Evolutionary conservation across 2,113 vertebrate genomes (phyloP).

Genomic region (Nothobranchius furzeri): DNA sequence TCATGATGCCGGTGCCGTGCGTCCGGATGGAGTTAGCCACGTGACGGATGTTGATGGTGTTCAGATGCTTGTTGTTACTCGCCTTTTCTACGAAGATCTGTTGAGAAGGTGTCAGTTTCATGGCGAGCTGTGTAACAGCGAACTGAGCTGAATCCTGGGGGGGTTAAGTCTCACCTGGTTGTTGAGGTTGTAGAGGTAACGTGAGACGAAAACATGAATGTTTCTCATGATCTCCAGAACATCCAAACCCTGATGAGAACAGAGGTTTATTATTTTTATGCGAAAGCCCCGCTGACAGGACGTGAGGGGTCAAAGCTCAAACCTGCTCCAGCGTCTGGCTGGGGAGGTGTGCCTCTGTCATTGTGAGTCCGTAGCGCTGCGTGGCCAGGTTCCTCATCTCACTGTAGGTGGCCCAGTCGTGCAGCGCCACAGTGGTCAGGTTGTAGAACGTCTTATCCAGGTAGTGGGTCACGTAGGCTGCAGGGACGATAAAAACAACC

Average conservation of each 20-base stretch:
- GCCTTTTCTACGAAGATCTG: conserved; percentile 98
- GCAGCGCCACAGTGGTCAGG: conserved; percentile 94
- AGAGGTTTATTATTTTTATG: too few relatives aligned
- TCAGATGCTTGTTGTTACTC: conserved; percentile 99
- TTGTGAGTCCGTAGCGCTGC: conserved; percentile 92
- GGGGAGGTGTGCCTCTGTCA: conserved; percentile 97
- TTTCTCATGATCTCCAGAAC: conserved; percentile 99
- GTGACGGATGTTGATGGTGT: conserved; percentile 99
- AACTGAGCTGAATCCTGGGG: background rate
- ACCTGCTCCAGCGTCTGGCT: conserved; percentile 99
- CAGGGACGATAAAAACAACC: background rate
- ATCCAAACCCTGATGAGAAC: conserved; percentile 88
- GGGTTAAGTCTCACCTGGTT: conserved; percentile 86
- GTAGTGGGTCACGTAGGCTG: conserved; percentile 97
- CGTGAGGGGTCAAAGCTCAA: rapidly evolving
- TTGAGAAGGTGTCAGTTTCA: conserved; percentile 1
- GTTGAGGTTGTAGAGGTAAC: conserved; percentile 98
- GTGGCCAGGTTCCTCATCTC: conserved; percentile 98
- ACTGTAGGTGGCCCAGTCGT: conserved; percentile 99
- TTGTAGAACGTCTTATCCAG: conserved; percentile 99
- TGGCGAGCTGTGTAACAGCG: background rate
- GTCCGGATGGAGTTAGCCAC: conserved; percentile 98
- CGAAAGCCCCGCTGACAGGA: background rate
- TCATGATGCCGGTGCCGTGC: conserved; percentile 98
- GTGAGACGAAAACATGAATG: conserved; percentile 98